Evolutionary conservation across 2,797 vertebrate species (phyloP), one percentile per base, ranked within the genome.

Genomic region (Eulemur albifrons): DNA sequence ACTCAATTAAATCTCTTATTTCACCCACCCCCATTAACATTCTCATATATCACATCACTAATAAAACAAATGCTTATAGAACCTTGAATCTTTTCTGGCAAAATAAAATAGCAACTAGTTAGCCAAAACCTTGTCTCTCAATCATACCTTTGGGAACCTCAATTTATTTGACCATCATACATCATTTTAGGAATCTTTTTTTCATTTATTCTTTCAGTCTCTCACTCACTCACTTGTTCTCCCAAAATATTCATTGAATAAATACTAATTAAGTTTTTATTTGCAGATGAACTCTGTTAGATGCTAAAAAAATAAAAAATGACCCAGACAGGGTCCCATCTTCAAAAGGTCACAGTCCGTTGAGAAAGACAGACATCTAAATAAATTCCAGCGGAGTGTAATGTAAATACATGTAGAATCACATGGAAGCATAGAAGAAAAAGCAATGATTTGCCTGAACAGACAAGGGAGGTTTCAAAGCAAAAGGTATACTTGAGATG

Each of bases 241-340:
- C 73, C 85, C 61, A 86, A 93, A 73, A 92, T 92, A 52, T 45
- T 82, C 45, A 94, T 63, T 77, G 77, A n/a, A 86, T 20, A 61
- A 85, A 57, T 69, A 83, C 61, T 79, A 67, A 87, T 38, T 65
- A 67, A 17, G 9, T n/a, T 92, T 86, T 87, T 81, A 81, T 89
- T 80, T 94, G 45, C 25, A 88, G 63, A 94, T 23, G 14, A 93
- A 93, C 23, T 61, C 18, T 85, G 52, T 73, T 54, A 79, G 50
- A 84, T 35, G n/a, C 17, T 70, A 6, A 9, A 30, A 27, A 13
- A 2, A 38, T 35, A 59, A 14, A 43, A 57, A 72, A 67, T 81
- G 54, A 88, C 38, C 25, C 61, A 93, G 54, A 43, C 23, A 85
- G 13, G 21, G 32, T 27, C 25, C 52, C 45, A 65, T 95, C 45